A percentile compares a stretch with the other conserved stretches of the same genome.
These are phyloP conservation scores for Holothuria glaberrima DNA, from an alignment of 35 echinoderm and acorn worm genomes.

Conservation along the genomic window DNA sequence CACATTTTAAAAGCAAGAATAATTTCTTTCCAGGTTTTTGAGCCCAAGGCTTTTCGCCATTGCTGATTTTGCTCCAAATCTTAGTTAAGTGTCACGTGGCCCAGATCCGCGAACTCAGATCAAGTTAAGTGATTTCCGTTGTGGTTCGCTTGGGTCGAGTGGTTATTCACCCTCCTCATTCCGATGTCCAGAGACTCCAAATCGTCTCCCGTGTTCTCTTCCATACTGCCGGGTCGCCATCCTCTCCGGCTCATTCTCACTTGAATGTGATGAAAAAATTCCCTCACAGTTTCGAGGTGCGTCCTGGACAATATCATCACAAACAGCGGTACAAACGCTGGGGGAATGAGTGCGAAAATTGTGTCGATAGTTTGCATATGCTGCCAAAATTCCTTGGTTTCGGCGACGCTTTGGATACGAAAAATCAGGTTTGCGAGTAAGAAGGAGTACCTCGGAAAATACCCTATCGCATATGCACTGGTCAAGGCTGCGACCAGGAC, in stretches of 20 bases:
- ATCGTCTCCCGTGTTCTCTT: not conserved
- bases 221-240: slow-evolving; percentile 23
- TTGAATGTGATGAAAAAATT: slow-evolving; percentile 10
- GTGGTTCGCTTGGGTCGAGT: not conserved
- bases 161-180: not conserved
- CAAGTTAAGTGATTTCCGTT: too few relatives aligned
- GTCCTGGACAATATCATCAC: slow-evolving; percentile 5
- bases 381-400: not conserved
- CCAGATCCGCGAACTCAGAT: too few relatives aligned
- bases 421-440: not conserved
- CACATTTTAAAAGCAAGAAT: too few relatives aligned
- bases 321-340: slow-evolving; percentile 28
- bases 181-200: not conserved
- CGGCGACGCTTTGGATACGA: not conserved
- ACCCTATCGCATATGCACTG: slow-evolving; percentile 15
- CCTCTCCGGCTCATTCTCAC: slow-evolving; percentile 12
- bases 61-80: too few relatives aligned
- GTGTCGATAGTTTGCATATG: slow-evolving; percentile 4
- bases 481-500: not conserved
- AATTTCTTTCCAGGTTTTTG: too few relatives aligned
- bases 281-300: slow-evolving; percentile 15
- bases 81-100: too few relatives aligned
- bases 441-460: slow-evolving; percentile 27
- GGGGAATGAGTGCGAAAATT: slow-evolving; percentile 33
- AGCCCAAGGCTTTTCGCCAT: too few relatives aligned